Evolutionary conservation across 2,888 invertebrate species (phyloP).

Genomic region (Oscheius sp.): DNA sequence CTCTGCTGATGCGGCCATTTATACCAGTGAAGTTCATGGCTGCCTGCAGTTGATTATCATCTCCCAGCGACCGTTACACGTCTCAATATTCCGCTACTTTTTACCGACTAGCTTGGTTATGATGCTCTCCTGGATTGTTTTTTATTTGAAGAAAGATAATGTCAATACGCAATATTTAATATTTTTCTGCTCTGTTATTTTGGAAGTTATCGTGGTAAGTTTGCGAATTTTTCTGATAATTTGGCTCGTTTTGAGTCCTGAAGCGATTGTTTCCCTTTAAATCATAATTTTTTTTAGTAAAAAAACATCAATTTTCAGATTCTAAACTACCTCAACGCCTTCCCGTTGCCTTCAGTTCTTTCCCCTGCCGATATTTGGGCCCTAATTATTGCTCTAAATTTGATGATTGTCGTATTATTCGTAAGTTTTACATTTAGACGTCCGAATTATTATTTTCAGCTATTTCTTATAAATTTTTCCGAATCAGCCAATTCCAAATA

Average conservation of each 20-base stretch:
- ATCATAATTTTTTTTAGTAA: neutral
- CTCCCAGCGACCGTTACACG: neutral
- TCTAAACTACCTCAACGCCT: slow-evolving; percentile 16
- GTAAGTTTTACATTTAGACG: slow-evolving; percentile 14
- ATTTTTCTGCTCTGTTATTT: slow-evolving; percentile 5
- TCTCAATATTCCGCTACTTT: slow-evolving; percentile 28
- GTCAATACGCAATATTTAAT: slow-evolving; percentile 18
- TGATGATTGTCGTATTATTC: slow-evolving; percentile 18
- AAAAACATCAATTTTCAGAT: slow-evolving; percentile 5
- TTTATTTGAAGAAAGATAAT: slow-evolving; percentile 23
- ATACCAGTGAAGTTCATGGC: slow-evolving; percentile 28
- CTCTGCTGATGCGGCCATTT: slow-evolving; percentile 18
- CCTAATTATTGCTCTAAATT: slow-evolving; percentile 7
- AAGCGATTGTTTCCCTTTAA: no score
- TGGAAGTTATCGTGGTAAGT: slow-evolving; percentile 25
- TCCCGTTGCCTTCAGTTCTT: slow-evolving; percentile 9
- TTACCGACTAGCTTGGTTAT: slow-evolving; percentile 12
- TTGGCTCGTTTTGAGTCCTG: no score
- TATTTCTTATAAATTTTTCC: slow-evolving; percentile 9
- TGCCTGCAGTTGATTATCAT: slow-evolving; percentile 18
- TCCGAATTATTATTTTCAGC: neutral
- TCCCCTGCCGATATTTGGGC: slow-evolving; percentile 29
- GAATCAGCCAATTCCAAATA: slow-evolving; percentile 14
- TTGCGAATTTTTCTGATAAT: neutral
- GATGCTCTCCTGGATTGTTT: slow-evolving; percentile 20